phyloP scores from a whole-genome alignment of 2,113 vertebrate genomes.

The Protomyctophum bolini region DNA sequence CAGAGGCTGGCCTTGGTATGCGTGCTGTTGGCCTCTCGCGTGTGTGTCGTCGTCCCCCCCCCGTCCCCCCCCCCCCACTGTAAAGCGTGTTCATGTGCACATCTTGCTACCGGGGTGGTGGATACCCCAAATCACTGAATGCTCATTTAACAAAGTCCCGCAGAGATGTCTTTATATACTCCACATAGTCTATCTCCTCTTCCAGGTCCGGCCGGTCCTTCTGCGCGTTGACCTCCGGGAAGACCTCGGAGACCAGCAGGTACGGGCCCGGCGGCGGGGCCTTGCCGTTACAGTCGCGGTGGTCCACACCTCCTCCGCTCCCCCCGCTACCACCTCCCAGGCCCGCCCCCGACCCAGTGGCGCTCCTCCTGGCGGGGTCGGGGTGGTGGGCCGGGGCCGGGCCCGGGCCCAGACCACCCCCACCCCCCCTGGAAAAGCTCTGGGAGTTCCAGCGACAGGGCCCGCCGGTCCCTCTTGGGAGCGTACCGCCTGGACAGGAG shows the following conservation, averaged over 20 bases:
- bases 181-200: conserved; percentile 93
- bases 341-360: conserved; percentile 49
- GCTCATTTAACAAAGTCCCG: too few relatives aligned
- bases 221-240: conserved; percentile 88
- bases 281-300: conserved; percentile 91
- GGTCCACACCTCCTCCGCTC: conserved; percentile 71
- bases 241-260: conserved; percentile 85
- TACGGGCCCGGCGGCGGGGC: conserved; percentile 81
- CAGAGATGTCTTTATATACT: conserved; percentile 68
- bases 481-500: conserved; percentile 59
- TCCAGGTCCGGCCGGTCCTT: conserved; percentile 86
- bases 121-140: too few relatives aligned
- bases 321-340: conserved; percentile 23
- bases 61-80: too few relatives aligned
- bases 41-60: too few relatives aligned
- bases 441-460: conserved; percentile 88
- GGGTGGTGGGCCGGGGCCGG: conserved; percentile 33
- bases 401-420: conserved; percentile 60
- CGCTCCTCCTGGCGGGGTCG: conserved; percentile 69
- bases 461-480: conserved; percentile 77
- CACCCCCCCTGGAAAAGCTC: conserved; percentile 79
- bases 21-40: too few relatives aligned
- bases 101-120: too few relatives aligned
- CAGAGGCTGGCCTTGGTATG: too few relatives aligned
- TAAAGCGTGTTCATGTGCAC: too few relatives aligned